These are phyloP conservation scores for Rhabdomys pumilio DNA, from an alignment of 2,797 vertebrate genomes.

Conservation along the genomic window DNA sequence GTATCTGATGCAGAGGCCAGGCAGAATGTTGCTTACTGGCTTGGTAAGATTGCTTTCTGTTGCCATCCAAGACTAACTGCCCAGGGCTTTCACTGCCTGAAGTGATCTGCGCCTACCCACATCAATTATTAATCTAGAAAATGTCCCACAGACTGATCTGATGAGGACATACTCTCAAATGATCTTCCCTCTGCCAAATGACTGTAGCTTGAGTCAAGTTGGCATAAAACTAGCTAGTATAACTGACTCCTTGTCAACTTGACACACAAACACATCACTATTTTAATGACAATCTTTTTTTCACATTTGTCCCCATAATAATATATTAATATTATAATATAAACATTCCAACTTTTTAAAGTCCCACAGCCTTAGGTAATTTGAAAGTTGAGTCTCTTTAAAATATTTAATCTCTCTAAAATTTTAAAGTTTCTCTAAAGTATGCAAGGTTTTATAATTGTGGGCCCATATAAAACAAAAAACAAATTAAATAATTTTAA, in stretches of 20 bases:
- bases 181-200: background rate
- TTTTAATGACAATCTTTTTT: background rate
- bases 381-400: background rate
- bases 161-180: background rate
- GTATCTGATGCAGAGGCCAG: background rate
- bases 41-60: background rate
- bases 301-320: background rate
- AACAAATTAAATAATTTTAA: background rate
- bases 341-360: background rate
- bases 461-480: background rate
- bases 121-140: background rate
- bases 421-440: background rate
- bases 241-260: background rate
- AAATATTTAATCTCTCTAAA: background rate
- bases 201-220: background rate
- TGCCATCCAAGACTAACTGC: background rate
- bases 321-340: background rate
- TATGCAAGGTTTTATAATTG: background rate
- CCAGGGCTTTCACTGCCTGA: background rate
- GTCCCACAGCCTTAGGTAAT: background rate
- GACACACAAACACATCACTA: background rate
- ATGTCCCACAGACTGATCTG: background rate
- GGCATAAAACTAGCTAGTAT: background rate
- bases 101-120: background rate
- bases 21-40: no score